Evolutionary conservation across 2,888 invertebrate genomes (phyloP), one percentile per base, ranked within the genome.

Genomic region (Drosophila nigritarsus): DNA sequence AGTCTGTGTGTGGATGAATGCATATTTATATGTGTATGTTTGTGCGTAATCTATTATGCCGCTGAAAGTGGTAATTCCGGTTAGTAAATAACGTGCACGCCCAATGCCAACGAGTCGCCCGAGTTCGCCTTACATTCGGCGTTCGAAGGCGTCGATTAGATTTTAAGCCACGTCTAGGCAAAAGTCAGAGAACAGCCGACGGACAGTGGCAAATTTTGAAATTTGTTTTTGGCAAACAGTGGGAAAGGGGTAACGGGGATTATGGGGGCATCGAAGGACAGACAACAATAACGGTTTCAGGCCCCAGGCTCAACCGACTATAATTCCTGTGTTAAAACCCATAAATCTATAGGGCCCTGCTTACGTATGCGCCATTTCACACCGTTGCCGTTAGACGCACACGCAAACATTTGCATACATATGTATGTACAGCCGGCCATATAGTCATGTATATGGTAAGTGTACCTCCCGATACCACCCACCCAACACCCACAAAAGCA

Each of bases 31-130:
- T 15, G 7, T 55, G n/a, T 55, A 38, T n/a, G 55, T n/a, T 55
- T 55, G 71, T 83, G 78, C 72, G 80, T 88, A 90, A 87, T 87
- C 89, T 87, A 90, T 87, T 87, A 86, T 88, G 68, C 80, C 82
- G 90, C 84, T 87, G 90, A 90, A 87, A 87, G 89, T 87, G 87
- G 87, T 87, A 83, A 90, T 87, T 87, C 87, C 87, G 87, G 87
- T 82, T 90, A 86, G 89, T 87, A 87, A 87, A 87, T 90, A 87
- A 85, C 86, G 74, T 65, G 73, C 71, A 83, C 74, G 73, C 76
- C 77, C 77, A 67, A 83, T 75, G 75, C 78, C 73, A 67, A 34
- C 66, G 53, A 66, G 65, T 32, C 56, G 45, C 58, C 50, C 29
- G 20, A 20, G 60, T 34, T 32, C 59, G 45, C 24, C 4, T 45